A percentile compares a stretch with the other conserved stretches of the same genome.
phyloP scores from a whole-genome alignment of 2,113 vertebrate species.

The Xenopus borealis region DNA sequence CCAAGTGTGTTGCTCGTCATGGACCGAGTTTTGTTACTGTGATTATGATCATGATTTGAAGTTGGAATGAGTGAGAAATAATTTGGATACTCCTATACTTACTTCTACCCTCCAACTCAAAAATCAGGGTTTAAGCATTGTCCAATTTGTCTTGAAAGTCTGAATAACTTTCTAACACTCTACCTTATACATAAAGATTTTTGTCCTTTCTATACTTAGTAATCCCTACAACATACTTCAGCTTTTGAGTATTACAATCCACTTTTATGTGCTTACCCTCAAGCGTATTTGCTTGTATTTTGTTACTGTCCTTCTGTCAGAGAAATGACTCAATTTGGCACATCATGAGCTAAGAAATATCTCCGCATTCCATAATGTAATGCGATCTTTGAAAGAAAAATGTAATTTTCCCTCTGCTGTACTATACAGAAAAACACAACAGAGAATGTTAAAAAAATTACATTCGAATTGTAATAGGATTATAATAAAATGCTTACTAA shows the following conservation, averaged over 20 bases:
- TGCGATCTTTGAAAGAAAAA: neutral
- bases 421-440: conserved; percentile 22
- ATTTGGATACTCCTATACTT: conserved; percentile 12
- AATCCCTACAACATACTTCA: conserved; percentile 35
- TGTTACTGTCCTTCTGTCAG: conserved; percentile 39
- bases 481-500: no score
- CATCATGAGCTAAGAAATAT: conserved; percentile 24
- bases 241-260: conserved; percentile 26
- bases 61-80: conserved; percentile 12
- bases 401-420: conserved; percentile 58
- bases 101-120: conserved; percentile 12
- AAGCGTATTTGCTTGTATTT: conserved; percentile 38
- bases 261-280: conserved; percentile 34
- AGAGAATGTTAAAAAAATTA: no score
- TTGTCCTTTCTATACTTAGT: conserved; percentile 12
- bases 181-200: conserved; percentile 11
- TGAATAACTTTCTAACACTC: conserved; percentile 18
- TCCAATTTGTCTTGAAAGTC: neutral
- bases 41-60: conserved; percentile 23
- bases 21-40: conserved; percentile 40
- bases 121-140: conserved; percentile 9
- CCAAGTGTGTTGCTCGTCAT: conserved; percentile 78
- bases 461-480: conserved; percentile 35
- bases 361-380: conserved; percentile 20
- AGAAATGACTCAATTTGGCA: conserved; percentile 41